Evolutionary conservation across 1,140 invertebrate genomes (phyloP), one percentile per base, ranked within the genome.

Genomic region (Chrysoperla carnea): DNA sequence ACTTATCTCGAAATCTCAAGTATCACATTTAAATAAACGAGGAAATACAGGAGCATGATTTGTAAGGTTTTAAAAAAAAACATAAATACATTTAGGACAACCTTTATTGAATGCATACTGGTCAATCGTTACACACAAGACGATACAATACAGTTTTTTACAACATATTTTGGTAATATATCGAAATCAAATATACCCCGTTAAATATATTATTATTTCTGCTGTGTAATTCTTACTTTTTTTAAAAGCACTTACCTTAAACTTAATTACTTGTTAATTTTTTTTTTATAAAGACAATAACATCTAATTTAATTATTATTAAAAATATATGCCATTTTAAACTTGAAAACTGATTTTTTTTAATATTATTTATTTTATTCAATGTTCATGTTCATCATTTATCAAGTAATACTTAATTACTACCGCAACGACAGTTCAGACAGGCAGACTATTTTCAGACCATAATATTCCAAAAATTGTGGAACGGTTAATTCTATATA

Each of bases 51-150:
- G 5, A 23, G 17, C 17, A 23, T 23, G 17, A 23, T 23, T 3
- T 23, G 17, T 23, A 3, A n/a, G 17, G 17, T 23, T 23, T 23
- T 23, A 5, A 23, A 23, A 23, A 2, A 23, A 23, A 23, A 33
- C 6, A 41, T 13, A 31, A 41, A 33, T 41, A 41, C 40, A 41
- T 42, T 48, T 42, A 50, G 44, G 49, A 48, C 46, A 50, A 48
- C 49, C 47, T 50, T 50, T 50, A 50, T 50, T 50, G 47, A 50
- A 50, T 50, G 48, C 48, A 50, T 50, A 50, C 47, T 50, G 49
- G 49, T 50, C 49, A 44, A 44, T 41, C 23, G 40, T 29, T 41
- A 41, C 40, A 41, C 29, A 41, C 29, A 41, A 23, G 29, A 41
- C n/a, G 29, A 41, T 28, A 41, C 27, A 41, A 12, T 33, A 41